Conservation (phyloP, 2,888 invertebrate species). For the Synanthedon tipuliformis region DNA sequence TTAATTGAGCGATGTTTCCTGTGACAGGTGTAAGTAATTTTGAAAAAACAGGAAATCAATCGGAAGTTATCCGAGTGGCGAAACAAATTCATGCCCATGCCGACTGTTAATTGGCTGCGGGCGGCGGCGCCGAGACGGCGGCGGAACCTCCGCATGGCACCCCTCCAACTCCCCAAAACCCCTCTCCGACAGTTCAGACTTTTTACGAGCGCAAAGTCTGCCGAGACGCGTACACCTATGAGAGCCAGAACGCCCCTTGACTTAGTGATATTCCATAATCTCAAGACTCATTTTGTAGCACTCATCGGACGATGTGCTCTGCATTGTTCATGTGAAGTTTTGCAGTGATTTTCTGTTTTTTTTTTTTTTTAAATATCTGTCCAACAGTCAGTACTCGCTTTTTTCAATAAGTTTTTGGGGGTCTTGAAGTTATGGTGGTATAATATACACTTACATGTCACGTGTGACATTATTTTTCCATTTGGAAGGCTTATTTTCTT, state of each 20-base stretch:
- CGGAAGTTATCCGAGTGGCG: constrained; percentile 62
- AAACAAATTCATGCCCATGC: constrained; percentile 65
- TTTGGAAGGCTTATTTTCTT: constrained; percentile 67
- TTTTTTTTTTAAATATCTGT: background rate
- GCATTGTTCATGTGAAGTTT: background rate
- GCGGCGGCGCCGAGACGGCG: constrained; percentile 70
- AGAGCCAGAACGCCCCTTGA: constrained; percentile 51
- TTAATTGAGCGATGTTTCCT: background rate
- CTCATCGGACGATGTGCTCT: background rate
- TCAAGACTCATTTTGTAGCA: background rate
- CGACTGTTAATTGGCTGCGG: constrained; percentile 69
- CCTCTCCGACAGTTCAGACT: constrained; percentile 47
- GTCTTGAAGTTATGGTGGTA: constrained; percentile 12
- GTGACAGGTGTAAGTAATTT: background rate
- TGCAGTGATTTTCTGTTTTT: background rate
- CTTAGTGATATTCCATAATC: constrained; percentile 45
- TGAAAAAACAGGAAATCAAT: constrained; percentile 54
- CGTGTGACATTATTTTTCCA: constrained; percentile 63
- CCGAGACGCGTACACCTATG: constrained; percentile 33
- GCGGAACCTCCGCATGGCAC: constrained; percentile 67
- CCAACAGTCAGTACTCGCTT: background rate
- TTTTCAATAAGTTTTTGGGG: constrained; percentile 3
- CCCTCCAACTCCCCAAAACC: constrained; percentile 37
- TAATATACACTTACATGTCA: constrained; percentile 33
- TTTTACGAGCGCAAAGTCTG: constrained; percentile 61